These are phyloP conservation scores for Urosaurus nigricauda DNA, from an alignment of 2,797 vertebrate species.

Conservation along the genomic window DNA sequence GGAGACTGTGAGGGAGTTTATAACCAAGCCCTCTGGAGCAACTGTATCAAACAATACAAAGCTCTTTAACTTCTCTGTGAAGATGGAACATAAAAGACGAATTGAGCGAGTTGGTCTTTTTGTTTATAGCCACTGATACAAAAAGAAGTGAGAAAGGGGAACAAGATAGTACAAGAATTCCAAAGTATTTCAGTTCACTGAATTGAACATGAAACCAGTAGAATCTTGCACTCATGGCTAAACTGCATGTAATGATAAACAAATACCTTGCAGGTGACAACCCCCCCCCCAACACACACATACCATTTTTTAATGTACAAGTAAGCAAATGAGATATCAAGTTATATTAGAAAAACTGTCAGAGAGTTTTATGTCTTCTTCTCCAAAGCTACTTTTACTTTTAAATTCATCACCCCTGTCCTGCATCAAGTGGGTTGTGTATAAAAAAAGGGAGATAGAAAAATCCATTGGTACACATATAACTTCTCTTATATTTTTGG, in stretches of 20 bases:
- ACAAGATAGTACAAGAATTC: background rate
- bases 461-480: background rate
- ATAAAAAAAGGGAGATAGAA: background rate
- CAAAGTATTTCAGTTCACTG: background rate
- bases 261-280: background rate
- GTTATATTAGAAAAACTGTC: background rate
- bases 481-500: too few species aligned
- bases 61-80: conserved; percentile 39
- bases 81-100: conserved; percentile 17
- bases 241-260: background rate
- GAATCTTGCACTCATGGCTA: background rate
- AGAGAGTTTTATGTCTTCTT: background rate
- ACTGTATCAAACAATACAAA: conserved; percentile 1
- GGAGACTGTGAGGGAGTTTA: conserved; percentile 52
- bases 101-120: background rate
- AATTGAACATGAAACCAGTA: background rate
- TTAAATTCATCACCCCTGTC: background rate
- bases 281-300: too few species aligned
- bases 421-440: too few species aligned
- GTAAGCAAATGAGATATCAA: background rate
- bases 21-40: conserved; percentile 16
- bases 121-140: background rate
- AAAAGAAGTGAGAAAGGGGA: background rate
- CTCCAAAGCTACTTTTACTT: background rate
- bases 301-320: too few species aligned